Conservation (phyloP, 2,113 vertebrate species). For the Dipodomys stephensi region DNA sequence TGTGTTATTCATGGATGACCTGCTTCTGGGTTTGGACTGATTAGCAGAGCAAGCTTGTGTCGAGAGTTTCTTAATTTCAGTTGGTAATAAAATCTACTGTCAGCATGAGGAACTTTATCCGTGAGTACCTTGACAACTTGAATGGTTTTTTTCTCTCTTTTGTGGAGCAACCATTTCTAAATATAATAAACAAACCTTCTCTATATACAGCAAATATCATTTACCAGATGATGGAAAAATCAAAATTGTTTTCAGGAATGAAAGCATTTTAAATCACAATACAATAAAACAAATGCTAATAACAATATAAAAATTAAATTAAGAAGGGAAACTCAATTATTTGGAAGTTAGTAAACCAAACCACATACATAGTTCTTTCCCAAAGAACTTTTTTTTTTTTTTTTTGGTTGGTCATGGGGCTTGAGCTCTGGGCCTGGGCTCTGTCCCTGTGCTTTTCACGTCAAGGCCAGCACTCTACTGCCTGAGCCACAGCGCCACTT, state of each 20-base stretch:
- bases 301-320: neutral
- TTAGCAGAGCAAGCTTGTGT: neutral
- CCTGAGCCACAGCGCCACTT: too few relatives aligned
- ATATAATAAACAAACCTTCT: neutral
- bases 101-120: neutral
- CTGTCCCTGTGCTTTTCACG: too few relatives aligned
- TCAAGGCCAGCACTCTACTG: too few relatives aligned
- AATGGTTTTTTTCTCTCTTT: neutral
- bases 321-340: neutral
- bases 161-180: neutral
- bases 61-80: neutral
- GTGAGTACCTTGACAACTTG: neutral
- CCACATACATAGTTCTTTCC: neutral
- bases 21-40: neutral
- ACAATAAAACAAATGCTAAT: neutral
- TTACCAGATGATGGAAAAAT: neutral
- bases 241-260: constrained; percentile 21
- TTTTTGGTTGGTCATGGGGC: too few relatives aligned
- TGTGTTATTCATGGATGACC: neutral
- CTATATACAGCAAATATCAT: neutral
- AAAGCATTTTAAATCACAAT: neutral
- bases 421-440: too few relatives aligned
- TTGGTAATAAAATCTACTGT: neutral
- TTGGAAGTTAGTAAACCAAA: constrained; percentile 3
- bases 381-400: too few relatives aligned